Base-by-base conservation (phyloP, 2,888 invertebrate genomes). In the Monopis laevigella region DNA sequence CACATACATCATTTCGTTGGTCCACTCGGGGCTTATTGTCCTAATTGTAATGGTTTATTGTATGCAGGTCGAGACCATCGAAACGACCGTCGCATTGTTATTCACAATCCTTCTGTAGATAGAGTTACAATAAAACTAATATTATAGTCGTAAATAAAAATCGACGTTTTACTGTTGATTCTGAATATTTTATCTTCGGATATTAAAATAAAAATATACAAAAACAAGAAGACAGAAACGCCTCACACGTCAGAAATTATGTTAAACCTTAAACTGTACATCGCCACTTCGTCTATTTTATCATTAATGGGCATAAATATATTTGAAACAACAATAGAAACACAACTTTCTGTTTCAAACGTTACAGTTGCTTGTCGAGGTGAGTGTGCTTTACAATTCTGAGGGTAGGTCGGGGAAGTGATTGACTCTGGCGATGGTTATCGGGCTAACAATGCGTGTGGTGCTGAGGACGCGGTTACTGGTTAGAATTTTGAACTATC, bases 361-460 rank as follows among this genome's bases (percentile, higher is more conserved):
- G 24, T 24, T 24, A 24, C 6, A 24, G 24, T 24, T 24, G 24
- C 6, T 7, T n/a, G 10, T 24, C 24, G 24, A 24, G 24, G 6
- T n/a, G n/a, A n/a, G n/a, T n/a, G 6, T 24, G 6, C 6, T 24
- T 24, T 24, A 7, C 10, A 24, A 24, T 28, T 26, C n/a, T n/a
- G 13, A n/a, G 40, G 40, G 30, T 58, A 57, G 58, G 55, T 55
- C 52, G 52, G 58, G 50, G 54, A 54, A 58, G 62, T 67, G 63
- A 69, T 65, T 63, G 67, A 65, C 65, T 55, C 65, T 67, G 60
- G 52, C 62, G 74, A 75, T 75, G 54, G 44, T 71, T 72, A 75
- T 75, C 75, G 51, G 55, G 48, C n/a, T n/a, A 48, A 69, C 74
- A 73, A 75, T 71, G 73, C 63, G 73, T 72, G 74, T 71, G 74